Base-by-base conservation (phyloP, 2,888 invertebrate genomes). In the Chirona hameri region DNA sequence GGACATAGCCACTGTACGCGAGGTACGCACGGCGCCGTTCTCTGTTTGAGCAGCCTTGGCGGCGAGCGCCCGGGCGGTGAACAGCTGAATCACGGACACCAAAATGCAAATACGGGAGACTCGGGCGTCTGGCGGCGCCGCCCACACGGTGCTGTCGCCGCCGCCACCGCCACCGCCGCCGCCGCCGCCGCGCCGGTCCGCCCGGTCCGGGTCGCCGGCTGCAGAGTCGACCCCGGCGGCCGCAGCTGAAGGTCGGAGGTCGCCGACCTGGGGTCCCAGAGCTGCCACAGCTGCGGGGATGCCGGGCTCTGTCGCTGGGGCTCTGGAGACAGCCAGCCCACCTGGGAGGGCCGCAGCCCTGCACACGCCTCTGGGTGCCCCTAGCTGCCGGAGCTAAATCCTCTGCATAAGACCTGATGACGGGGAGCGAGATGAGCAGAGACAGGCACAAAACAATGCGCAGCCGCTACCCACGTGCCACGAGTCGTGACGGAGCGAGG, bases 71-170 rank as follows among this genome's bases (percentile, higher is more conserved):
- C 10, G 10, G n/a, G 27, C 65, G 27, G 65, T 27, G n/a, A 27
- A 27, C 65, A 65, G 65, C 65, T 65, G 65, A 65, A 65, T 65
- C 65, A 65, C 65, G 65, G 65, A n/a, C 27, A 65, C n/a, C 65
- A 65, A 27, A 27, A n/a, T 65, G 65, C 65, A 65, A 65, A 65
- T 27, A 65, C n/a, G 65, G n/a, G 65, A 65, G 65, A 65, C 3
- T 65, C n/a, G 24, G n/a, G 10, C 1, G 52, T 52, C 52, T 39
- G n/a, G 27, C 65, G 65, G 65, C 65, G 65, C 60, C 60, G 60
- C 60, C 60, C 60, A 60, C 60, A 24, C 60, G 24, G 24, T 24
- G 24, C 60, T 18, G 55, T 55, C 55, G 55, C 55, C 55, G 55
- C 55, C 55, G 55, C 55, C 55, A 12, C 55, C 55, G 18, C 55